Base-by-base conservation (phyloP, 2,113 vertebrate species). In the Odocoileus virginianus region DNA sequence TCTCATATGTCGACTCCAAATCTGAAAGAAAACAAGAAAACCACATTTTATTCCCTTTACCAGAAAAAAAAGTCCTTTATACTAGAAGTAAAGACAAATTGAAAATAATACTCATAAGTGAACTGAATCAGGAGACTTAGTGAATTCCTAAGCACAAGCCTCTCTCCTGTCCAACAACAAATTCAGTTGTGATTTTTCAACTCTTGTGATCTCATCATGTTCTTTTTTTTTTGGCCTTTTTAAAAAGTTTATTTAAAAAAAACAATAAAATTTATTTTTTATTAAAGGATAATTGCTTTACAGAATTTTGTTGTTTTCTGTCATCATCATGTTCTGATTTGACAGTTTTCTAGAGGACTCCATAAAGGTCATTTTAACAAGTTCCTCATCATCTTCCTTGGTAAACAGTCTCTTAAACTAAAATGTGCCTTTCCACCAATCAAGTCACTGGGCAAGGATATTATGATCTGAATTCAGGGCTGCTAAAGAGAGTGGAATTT, bases 1-100 rank as follows among this genome's bases (percentile, higher is more conserved):
- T 85, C 28, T 87, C 94, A 84, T 60, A 83, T 33, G 81, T 95
- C 71, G 85, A 97, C 30, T 94, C 85, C 95, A 89, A 83, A 95
- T 95, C 97, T 97, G 61, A 90, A 98, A 96, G 50, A 84, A 95
- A 96, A 94, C n/a, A 86, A 97, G 43, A 95, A 93, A 94, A 92
- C 27, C 91, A 94, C 4, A 91, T 47, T 92, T 85, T 89, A 81
- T 50, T 87, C 67, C 7, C 30, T 90, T 81, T 61, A 67, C 60
- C 16, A 52, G 27, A 57, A 71, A 64, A 36, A 64, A 61, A 14
- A 57, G 21, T 28, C 17, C 14, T 94, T 33, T 43, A 57, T 5
- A 60, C 30, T 61, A 94, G 54, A 95, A 94, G 81, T 85, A 92
- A 85, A 94, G 25, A 85, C 8, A 87, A 95, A 92, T n/a, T 71